Conservation (phyloP, 92 coral and sea anemone species). For the Chrysogorgia sp. region DNA sequence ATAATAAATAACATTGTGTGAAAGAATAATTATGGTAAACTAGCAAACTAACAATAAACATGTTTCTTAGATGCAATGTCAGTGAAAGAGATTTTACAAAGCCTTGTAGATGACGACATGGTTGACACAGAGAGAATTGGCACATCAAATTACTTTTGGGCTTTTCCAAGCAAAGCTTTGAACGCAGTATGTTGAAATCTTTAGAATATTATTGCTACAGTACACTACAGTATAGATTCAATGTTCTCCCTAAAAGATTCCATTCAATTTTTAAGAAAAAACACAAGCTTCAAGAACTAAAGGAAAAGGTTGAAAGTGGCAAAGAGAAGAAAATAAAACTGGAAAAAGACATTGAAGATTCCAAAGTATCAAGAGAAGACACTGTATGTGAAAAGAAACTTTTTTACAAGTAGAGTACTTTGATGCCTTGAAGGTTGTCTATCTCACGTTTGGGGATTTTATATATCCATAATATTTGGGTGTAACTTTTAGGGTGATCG, state of each 20-base stretch:
- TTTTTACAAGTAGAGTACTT: no score
- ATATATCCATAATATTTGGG: background rate
- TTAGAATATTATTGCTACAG: background rate
- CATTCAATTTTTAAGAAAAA: conserved; percentile 63
- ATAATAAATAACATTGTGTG: no score
- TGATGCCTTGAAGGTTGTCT: conserved; percentile 5
- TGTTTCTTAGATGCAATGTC: conserved; percentile 84
- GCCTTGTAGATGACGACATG: conserved; percentile 89
- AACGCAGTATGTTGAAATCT: conserved; percentile 69
- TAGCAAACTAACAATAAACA: background rate
- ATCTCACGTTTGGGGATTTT: background rate
- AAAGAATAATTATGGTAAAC: background rate
- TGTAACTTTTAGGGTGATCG: conserved; percentile 63
- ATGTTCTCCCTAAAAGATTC: background rate
- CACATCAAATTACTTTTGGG: conserved; percentile 96
- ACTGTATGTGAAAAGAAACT: conserved; percentile 73
- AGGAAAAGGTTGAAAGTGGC: conserved; percentile 66
- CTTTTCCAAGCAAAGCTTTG: conserved; percentile 97
- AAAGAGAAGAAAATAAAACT: conserved; percentile 70
- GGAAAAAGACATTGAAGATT: conserved; percentile 67
- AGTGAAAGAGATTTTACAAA: conserved; percentile 93
- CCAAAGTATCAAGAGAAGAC: conserved; percentile 73
- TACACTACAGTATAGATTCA: background rate
- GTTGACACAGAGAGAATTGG: conserved; percentile 98
- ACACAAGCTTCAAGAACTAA: conserved; percentile 74